Conservation (phyloP, 2,797 vertebrate genomes). For the Chrysolophus pictus region DNA sequence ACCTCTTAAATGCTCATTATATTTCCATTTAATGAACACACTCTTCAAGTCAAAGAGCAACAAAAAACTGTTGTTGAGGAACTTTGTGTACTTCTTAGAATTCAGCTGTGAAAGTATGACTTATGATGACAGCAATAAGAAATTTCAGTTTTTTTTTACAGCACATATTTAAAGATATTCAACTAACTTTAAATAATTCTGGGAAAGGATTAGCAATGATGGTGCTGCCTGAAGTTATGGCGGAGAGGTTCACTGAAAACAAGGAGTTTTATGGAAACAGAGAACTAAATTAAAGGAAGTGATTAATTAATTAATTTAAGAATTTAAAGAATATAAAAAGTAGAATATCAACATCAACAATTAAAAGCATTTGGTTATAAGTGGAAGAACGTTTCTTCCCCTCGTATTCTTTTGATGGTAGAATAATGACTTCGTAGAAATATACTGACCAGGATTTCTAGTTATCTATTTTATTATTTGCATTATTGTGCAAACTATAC, state of each 20-base stretch:
- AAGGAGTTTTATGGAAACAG: background rate
- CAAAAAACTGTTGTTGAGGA: background rate
- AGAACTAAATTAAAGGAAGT: background rate
- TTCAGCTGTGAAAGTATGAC: background rate
- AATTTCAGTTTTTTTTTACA: background rate
- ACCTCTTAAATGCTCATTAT: background rate
- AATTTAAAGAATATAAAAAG: background rate
- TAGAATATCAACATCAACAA: background rate
- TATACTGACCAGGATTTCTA: background rate
- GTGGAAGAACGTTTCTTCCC: rapidly evolving
- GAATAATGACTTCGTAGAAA: background rate
- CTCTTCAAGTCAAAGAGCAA: background rate
- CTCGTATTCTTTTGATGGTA: background rate
- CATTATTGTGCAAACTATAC: background rate
- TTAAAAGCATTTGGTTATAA: background rate
- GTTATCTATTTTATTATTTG: background rate
- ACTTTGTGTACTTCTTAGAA: background rate
- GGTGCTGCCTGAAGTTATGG: background rate
- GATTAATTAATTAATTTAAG: no score
- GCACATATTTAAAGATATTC: background rate
- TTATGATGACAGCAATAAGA: background rate
- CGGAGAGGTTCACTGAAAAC: background rate
- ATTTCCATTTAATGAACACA: background rate
- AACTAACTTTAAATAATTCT: background rate
- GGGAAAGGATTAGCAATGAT: background rate